A percentile compares a stretch with the other conserved stretches of the same genome.
phyloP scores from a whole-genome alignment of 2,797 vertebrate species.

The Vultur gryphus region DNA sequence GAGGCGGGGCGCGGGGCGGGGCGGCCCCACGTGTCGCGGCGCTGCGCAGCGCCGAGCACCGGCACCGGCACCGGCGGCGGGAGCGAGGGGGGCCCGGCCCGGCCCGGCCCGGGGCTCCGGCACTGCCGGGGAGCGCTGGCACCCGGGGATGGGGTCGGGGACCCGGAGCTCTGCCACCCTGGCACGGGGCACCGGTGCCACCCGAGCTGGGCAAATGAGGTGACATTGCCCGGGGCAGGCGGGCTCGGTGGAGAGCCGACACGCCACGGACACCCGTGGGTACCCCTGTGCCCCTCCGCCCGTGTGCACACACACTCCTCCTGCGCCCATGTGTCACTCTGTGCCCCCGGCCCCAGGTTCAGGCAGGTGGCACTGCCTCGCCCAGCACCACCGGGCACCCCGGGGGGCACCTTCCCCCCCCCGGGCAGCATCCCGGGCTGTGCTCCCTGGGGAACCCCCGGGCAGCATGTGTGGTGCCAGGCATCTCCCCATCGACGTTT shows the following conservation, averaged over 20 bases:
- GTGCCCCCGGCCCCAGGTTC: too few species aligned
- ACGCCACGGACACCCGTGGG: neutral
- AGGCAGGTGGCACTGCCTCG: neutral
- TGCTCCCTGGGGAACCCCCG: neutral
- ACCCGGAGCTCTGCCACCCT: too few species aligned
- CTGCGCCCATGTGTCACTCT: fast-evolving
- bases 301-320: fast-evolving
- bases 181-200: neutral
- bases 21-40: fast-evolving
- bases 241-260: neutral
- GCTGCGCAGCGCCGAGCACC: neutral
- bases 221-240: neutral
- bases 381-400: too few species aligned
- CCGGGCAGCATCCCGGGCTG: neutral
- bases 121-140: neutral
- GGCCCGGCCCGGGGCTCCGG: neutral
- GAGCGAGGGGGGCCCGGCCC: too few species aligned
- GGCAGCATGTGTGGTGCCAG: too few species aligned
- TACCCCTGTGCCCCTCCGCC: too few species aligned
- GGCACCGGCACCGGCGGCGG: neutral
- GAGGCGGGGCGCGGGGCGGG: neutral
- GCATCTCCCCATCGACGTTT: neutral
- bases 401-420: neutral
- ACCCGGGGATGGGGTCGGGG: neutral
- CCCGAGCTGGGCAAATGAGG: neutral